Percentiles rank a stretch among this genome's conserved stretches.
These are phyloP conservation scores for Drosophila quadrilineata DNA, from an alignment of 1,140 invertebrate genomes.

Conservation along the genomic window DNA sequence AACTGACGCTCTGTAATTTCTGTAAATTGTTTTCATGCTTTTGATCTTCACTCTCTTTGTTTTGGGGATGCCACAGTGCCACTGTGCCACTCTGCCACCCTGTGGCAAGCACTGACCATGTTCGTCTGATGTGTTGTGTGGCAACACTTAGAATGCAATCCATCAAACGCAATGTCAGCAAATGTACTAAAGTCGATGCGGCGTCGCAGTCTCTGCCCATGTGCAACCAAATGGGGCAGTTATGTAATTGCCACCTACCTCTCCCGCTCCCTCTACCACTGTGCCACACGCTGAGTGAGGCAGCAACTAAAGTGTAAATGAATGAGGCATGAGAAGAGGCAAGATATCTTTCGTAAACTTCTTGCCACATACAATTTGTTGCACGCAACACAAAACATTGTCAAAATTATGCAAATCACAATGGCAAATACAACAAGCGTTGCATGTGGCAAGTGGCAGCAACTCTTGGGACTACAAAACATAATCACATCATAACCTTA, in stretches of 20 bases:
- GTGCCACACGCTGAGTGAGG: conserved; percentile 30
- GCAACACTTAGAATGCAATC: conserved; percentile 74
- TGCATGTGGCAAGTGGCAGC: neutral
- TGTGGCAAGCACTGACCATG: neutral
- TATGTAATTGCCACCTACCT: no score
- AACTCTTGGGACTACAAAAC: neutral
- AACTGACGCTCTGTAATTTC: conserved; percentile 37
- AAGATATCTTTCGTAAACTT: no score
- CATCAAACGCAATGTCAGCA: conserved; percentile 55
- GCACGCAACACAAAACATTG: neutral
- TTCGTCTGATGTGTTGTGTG: conserved; percentile 25
- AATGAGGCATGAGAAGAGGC: no score
- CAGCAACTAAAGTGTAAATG: no score
- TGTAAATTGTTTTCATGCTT: conserved; percentile 41
- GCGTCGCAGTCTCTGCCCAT: neutral
- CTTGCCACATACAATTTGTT: neutral
- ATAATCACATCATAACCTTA: conserved; percentile 70
- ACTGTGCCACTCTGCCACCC: conserved; percentile 5
- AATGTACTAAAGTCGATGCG: conserved; percentile 2
- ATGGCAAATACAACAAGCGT: neutral
- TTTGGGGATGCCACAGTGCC: neutral
- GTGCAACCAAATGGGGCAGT: conserved; percentile 60
- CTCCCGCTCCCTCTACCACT: no score
- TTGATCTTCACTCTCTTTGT: conserved; percentile 61
- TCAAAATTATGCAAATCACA: neutral